Conservation (phyloP, 2,113 vertebrate genomes). For the Hippoglossus stenolepis region DNA sequence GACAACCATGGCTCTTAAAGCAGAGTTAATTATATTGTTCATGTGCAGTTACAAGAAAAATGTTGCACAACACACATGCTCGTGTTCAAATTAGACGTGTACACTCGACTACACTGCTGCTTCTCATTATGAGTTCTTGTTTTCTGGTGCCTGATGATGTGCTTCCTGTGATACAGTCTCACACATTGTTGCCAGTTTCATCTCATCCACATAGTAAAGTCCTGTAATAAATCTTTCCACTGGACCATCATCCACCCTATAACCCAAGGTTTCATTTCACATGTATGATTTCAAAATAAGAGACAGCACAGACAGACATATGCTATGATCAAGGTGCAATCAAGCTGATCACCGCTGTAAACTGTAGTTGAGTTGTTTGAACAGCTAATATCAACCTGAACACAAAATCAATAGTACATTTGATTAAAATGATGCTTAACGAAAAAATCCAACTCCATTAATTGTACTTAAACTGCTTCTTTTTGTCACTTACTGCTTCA, state of each 20-base stretch:
- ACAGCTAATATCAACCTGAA: not conserved
- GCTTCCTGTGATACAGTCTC: not conserved
- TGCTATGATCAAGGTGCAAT: too few relatives aligned
- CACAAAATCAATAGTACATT: not conserved
- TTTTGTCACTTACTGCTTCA: conserved; percentile 4
- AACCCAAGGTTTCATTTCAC: too few relatives aligned
- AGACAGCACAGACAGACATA: too few relatives aligned
- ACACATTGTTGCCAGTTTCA: not conserved
- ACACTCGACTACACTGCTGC: too few relatives aligned
- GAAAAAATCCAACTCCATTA: not conserved
- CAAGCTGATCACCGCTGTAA: not conserved
- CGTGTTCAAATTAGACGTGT: too few relatives aligned
- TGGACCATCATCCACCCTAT: not conserved
- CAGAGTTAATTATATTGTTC: too few relatives aligned
- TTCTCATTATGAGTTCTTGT: too few relatives aligned
- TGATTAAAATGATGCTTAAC: not conserved
- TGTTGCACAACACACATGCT: too few relatives aligned
- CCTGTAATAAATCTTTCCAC: not conserved
- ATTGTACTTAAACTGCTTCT: not conserved
- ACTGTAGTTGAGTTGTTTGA: not conserved
- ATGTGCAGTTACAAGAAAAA: too few relatives aligned
- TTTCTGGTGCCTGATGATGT: not conserved
- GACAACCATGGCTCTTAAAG: too few relatives aligned
- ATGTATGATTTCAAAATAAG: too few relatives aligned
- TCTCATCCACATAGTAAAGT: not conserved